Base-by-base conservation (phyloP, 2,113 vertebrate species). In the Symphodus melops region DNA sequence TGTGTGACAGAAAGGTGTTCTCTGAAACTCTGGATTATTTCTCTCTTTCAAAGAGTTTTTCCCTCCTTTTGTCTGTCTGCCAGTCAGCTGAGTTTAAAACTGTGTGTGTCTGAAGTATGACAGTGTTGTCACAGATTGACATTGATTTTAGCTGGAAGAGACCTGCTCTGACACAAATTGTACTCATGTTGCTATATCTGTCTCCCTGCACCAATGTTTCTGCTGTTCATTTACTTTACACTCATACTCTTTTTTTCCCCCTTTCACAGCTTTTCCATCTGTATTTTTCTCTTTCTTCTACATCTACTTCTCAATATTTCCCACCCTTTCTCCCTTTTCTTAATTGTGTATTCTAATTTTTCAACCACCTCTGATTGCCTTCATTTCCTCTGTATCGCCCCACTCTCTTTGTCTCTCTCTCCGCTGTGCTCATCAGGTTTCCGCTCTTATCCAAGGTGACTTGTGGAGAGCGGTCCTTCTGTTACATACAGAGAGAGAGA, bases 371-470 rank as follows among this genome's bases (percentile, higher is more conserved):
- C 23, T 49, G 25, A 48, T n/a, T 17, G 33, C n/a, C 39, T 33
- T 21, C 53, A 52, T 6, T 41, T 23, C 42, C 25, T 63, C 21
- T 23, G 23, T 64, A 2, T 11, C 42, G 44, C 16, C 16, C 25
- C 11, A 37, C 39, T 20, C 28, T 13, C 49, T 62, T 20, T 4
- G 25, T 58, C 68, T 72, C 75, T 64, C 33, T 62, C 75, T 78
- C 42, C 33, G 19, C 61, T 55, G 52, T 72, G 54, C 72, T 76
- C 65, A 72, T 77, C 53, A 64, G 61, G 67, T 56, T 70, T 68
- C 67, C n/a, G 70, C 84, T 77, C 57, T 74, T 33, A 86, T 68
- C 46, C 84, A 89, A 87, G 78, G 82, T 89, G 88, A 91, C 78
- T 82, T 66, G 10, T 55, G 69, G 48, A 86, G 78, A 51, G 75